Evolutionary conservation across 2,113 vertebrate species (phyloP), one percentile per base, ranked within the genome.

Genomic region (Eulacestoma nigropectus): DNA sequence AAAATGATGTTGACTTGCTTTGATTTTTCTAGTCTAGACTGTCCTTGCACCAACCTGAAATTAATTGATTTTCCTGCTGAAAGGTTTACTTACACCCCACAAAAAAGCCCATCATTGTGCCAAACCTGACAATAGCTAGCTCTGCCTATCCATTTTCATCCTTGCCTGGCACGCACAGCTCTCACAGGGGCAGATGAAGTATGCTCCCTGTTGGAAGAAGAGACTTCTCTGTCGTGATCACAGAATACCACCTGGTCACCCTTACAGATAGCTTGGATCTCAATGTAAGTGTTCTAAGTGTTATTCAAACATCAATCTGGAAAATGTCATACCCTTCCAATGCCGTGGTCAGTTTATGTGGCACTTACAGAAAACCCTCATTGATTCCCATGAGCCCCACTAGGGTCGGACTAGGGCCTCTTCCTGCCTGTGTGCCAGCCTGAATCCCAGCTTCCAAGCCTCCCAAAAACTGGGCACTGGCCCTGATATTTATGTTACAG

Each of bases 21-120:
- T 94, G 87, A 91, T 96, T 96, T 84, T 87, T 69, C 87, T 89
- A 53, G 85, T 74, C 47, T 96, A 93, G 93, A 50, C 69, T 90
- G 62, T 90, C 39, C 55, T 94, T 90, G 67, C 23, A 79, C 11
- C 81, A 90, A 74, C 60, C 55, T 79, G 73, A 94, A 93, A 82
- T 91, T 49, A 73, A 81, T 89, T 72, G 37, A 42, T 89, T 90
- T 93, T 84, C 60, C 46, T 63, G 16, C 83, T 88, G 20, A 84
- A 60, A 83, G 22, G 22, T 64, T 92, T 85, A 29, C 53, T 94
- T 93, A 63, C 11, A 81, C 5, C 12, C 30, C n/a, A 16, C 41
- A 32, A 60, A 78, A 93, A 80, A 68, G 13, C 13, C 33, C 74
- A 67, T 29, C 2, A 1, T 22, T 65, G 37, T 72, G 57, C 68